Conservation (phyloP, 2,888 invertebrate genomes). For the Drosophila mimetica region DNA sequence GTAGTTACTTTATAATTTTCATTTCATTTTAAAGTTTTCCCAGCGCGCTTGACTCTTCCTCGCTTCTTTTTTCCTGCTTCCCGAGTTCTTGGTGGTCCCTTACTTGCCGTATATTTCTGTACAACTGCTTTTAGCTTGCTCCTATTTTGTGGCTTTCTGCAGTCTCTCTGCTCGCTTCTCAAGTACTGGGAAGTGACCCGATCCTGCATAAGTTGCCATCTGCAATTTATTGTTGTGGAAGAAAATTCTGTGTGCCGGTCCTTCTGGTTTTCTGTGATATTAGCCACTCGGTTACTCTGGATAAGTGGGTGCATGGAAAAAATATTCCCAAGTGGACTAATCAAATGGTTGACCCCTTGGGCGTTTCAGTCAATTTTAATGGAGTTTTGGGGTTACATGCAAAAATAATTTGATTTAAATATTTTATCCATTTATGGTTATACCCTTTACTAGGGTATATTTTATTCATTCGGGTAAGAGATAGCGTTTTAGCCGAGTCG, state of each 20-base stretch:
- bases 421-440: too few relatives aligned
- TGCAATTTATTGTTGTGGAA: conserved; percentile 52
- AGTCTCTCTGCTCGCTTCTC: conserved; percentile 30
- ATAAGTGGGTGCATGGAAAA: conserved; percentile 10
- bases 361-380: neutral
- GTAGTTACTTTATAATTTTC: conserved; percentile 80
- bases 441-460: too few relatives aligned
- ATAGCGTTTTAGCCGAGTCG: too few relatives aligned
- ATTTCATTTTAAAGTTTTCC: conserved; percentile 70
- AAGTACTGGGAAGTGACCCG: conserved; percentile 61
- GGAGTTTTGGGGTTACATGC: neutral
- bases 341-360: conserved; percentile 9
- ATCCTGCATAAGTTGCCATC: conserved; percentile 61
- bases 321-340: conserved; percentile 21
- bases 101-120: conserved; percentile 70
- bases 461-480: too few relatives aligned
- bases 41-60: conserved; percentile 40
- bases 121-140: conserved; percentile 23
- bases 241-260: conserved; percentile 18
- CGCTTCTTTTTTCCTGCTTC: neutral
- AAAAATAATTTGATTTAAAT: neutral
- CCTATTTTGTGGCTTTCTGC: conserved; percentile 43
- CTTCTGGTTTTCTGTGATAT: neutral
- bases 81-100: conserved; percentile 30
- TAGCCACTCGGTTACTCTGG: conserved; percentile 22